Percentiles rank a stretch among this genome's conserved stretches.
phyloP scores from a whole-genome alignment of 2,888 invertebrate species.

The Orgyia antiqua region DNA sequence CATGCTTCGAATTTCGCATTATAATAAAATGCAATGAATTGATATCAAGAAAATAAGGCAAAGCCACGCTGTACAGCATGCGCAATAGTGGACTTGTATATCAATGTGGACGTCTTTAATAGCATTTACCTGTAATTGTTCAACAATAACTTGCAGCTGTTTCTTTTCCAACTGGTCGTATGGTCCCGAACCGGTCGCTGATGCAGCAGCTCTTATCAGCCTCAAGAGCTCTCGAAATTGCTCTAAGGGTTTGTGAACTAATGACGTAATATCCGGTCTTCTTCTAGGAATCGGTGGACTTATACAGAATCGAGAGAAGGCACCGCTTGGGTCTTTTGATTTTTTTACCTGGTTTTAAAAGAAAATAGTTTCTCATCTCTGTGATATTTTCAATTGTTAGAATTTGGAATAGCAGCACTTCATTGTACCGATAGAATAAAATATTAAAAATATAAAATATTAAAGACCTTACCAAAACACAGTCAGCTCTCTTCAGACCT shows the following conservation, averaged over 20 bases:
- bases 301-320: slow-evolving; percentile 88
- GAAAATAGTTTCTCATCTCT: background rate
- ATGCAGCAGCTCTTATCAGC: slow-evolving; percentile 64
- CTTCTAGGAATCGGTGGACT: slow-evolving; percentile 89
- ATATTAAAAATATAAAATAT: too few relatives aligned
- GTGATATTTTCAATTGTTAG: background rate
- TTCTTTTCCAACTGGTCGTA: slow-evolving; percentile 70
- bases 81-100: too few relatives aligned
- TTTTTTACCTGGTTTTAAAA: slow-evolving; percentile 79
- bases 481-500: slow-evolving; percentile 91
- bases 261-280: slow-evolving; percentile 89
- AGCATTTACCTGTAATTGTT: slow-evolving; percentile 61
- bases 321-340: slow-evolving; percentile 84
- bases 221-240: slow-evolving; percentile 78
- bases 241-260: slow-evolving; percentile 90
- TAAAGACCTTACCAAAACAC: slow-evolving; percentile 87
- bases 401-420: too few relatives aligned
- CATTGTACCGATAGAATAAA: too few relatives aligned
- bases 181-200: slow-evolving; percentile 55
- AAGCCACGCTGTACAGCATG: too few relatives aligned
- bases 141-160: slow-evolving; percentile 66
- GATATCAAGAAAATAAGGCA: too few relatives aligned
- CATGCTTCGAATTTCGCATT: too few relatives aligned
- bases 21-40: too few relatives aligned
- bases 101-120: too few relatives aligned